phyloP scores from a whole-genome alignment of 2,797 vertebrate species.

The Octomys mimax region DNA sequence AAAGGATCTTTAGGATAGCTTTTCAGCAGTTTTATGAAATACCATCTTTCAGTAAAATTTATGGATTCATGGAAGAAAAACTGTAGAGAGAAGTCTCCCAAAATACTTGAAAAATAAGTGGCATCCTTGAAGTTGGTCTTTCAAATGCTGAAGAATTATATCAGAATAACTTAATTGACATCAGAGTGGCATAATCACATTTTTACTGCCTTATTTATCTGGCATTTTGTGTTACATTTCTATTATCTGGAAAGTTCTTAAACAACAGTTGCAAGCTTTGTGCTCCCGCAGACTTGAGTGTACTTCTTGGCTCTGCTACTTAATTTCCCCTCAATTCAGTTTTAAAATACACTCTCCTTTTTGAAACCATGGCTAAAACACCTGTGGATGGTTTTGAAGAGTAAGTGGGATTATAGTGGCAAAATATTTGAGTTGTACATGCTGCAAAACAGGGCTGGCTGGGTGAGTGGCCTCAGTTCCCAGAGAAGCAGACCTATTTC shows the following conservation, averaged over 20 bases:
- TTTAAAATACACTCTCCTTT: neutral
- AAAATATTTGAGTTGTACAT: neutral
- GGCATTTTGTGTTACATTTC: slow-evolving; percentile 45
- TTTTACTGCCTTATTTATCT: slow-evolving; percentile 35
- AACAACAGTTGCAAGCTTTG: slow-evolving; percentile 20
- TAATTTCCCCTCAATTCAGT: neutral
- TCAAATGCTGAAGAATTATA: slow-evolving; percentile 42
- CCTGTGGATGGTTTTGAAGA: slow-evolving; percentile 14
- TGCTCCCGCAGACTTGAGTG: neutral
- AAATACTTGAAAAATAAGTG: slow-evolving; percentile 56
- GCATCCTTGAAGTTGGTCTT: slow-evolving; percentile 51
- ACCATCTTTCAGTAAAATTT: slow-evolving; percentile 4
- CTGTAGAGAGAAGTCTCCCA: neutral
- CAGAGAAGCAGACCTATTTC: neutral
- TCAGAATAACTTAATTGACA: slow-evolving; percentile 30
- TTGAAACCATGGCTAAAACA: slow-evolving; percentile 10
- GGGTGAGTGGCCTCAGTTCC: neutral
- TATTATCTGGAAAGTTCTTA: slow-evolving; percentile 26
- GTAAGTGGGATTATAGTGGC: neutral
- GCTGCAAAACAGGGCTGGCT: neutral
- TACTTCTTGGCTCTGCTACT: neutral
- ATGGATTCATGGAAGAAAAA: neutral
- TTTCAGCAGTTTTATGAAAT: slow-evolving; percentile 37
- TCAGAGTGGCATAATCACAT: slow-evolving; percentile 26
- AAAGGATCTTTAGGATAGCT: slow-evolving; percentile 17